A percentile compares a stretch with the other conserved stretches of the same genome.
Conservation (phyloP, 2,113 vertebrate species). For the Oryzias javanicus region DNA sequence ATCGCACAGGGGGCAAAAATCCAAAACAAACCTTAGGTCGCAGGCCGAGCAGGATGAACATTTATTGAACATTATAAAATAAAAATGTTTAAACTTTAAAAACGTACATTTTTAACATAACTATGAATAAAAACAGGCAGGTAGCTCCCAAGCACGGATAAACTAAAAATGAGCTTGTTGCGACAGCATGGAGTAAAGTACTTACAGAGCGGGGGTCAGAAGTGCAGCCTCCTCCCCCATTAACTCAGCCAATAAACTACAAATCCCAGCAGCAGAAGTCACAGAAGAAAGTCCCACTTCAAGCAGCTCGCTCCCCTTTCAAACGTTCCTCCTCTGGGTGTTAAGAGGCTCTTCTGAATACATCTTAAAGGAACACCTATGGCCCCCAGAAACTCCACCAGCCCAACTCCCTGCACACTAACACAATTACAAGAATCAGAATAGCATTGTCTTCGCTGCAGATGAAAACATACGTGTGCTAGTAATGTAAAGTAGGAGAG, state of each 20-base stretch:
- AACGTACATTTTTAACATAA: too few relatives aligned
- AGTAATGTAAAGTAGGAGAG: neutral
- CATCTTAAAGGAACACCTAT: conserved; percentile 13
- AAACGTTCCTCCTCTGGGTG: conserved; percentile 8
- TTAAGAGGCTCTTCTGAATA: conserved; percentile 22
- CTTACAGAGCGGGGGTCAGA: conserved; percentile 48
- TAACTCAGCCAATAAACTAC: conserved; percentile 45
- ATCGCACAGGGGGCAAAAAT: too few relatives aligned
- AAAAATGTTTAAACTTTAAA: too few relatives aligned
- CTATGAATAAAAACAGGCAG: too few relatives aligned
- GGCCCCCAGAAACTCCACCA: conserved; percentile 34
- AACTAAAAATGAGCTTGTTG: too few relatives aligned
- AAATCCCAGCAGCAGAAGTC: conserved; percentile 43
- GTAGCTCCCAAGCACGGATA: too few relatives aligned
- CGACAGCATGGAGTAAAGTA: conserved; percentile 28
- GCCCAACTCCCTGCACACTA: conserved; percentile 17
- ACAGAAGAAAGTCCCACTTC: conserved; percentile 15
- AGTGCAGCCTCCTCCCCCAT: conserved; percentile 56
- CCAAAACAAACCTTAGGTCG: too few relatives aligned
- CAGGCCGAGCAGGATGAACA: too few relatives aligned
- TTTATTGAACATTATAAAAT: too few relatives aligned
- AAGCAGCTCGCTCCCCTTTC: conserved; percentile 11
- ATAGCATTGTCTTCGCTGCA: neutral
- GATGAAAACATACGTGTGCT: neutral
- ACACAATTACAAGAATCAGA: conserved; percentile 19